Percentiles rank a stretch among this genome's conserved stretches.
Conservation (phyloP, 2,113 vertebrate genomes). For the Ceyx cyanopectus region DNA sequence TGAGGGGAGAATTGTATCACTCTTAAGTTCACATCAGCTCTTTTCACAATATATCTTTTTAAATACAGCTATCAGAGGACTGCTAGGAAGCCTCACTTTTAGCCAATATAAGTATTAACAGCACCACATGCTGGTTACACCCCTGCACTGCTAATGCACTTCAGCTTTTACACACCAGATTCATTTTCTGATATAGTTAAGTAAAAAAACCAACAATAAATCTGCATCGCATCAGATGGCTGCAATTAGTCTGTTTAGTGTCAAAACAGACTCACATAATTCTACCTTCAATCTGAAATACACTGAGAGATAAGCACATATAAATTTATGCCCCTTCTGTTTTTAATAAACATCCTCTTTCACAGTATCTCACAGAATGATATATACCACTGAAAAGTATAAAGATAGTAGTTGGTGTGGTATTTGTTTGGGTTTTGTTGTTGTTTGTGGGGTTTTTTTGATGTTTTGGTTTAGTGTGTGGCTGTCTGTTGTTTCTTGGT, state of each 20-base stretch:
- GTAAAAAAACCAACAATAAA: neutral
- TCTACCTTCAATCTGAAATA: neutral
- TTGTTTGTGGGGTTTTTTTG: too few relatives aligned
- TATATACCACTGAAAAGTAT: neutral
- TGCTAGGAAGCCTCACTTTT: neutral
- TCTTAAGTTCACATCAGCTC: neutral
- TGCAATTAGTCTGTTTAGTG: neutral
- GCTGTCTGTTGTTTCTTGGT: too few relatives aligned
- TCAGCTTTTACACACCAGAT: neutral
- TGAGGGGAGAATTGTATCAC: neutral
- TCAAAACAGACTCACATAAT: neutral
- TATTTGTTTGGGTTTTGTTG: too few relatives aligned
- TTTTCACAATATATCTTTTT: neutral
- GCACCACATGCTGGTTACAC: constrained; percentile 3
- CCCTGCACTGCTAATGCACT: neutral
- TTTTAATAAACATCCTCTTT: neutral
- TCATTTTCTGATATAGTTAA: neutral
- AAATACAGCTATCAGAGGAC: neutral
- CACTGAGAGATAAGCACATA: neutral
- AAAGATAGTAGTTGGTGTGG: neutral
- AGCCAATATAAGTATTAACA: neutral
- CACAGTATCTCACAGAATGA: neutral
- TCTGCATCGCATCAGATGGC: neutral
- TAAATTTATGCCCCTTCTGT: neutral
- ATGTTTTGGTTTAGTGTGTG: too few relatives aligned